Evolutionary conservation across 1,140 invertebrate genomes (phyloP).

Genomic region (Chelonus insularis): DNA sequence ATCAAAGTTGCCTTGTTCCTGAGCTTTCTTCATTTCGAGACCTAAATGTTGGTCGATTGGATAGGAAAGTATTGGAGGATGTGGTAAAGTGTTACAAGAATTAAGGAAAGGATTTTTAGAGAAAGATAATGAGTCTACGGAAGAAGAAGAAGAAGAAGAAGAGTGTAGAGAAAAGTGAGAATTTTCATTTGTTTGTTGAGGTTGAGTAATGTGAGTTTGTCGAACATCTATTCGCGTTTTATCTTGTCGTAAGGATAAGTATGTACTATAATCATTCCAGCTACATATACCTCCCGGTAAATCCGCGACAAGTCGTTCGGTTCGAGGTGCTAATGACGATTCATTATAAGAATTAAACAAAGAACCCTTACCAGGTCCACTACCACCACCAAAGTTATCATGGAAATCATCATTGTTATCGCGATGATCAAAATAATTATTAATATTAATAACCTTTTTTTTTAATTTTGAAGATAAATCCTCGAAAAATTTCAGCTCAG

Average conservation of each 20-base stretch:
- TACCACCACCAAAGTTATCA: slow-evolving; percentile 58
- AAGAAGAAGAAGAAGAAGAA: slow-evolving; percentile 10
- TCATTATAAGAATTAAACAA: slow-evolving; percentile 22
- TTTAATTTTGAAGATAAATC: slow-evolving; percentile 50
- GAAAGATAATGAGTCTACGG: too few relatives aligned
- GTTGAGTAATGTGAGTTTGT: slow-evolving; percentile 26
- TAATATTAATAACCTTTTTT: slow-evolving; percentile 21
- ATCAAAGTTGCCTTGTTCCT: slow-evolving; percentile 35
- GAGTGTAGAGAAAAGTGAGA: background rate
- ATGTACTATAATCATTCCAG: slow-evolving; percentile 83
- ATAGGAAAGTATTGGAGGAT: slow-evolving; percentile 28
- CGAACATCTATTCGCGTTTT: slow-evolving; percentile 33
- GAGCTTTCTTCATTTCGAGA: slow-evolving; percentile 42
- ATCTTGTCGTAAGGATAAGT: slow-evolving; percentile 63
- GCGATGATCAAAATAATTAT: slow-evolving; percentile 50
- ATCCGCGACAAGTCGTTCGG: slow-evolving; percentile 72
- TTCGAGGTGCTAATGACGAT: slow-evolving; percentile 54
- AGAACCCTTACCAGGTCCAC: slow-evolving; percentile 41
- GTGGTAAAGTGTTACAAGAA: slow-evolving; percentile 2
- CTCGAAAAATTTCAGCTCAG: slow-evolving; percentile 64
- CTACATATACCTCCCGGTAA: slow-evolving; percentile 77
- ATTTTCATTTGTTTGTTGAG: slow-evolving; percentile 19
- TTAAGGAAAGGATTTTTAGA: too few relatives aligned
- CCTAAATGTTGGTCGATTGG: slow-evolving; percentile 49
- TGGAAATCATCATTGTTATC: slow-evolving; percentile 66